phyloP scores from a whole-genome alignment of 2,113 vertebrate species.

The Poeciliopsis prolifica region DNA sequence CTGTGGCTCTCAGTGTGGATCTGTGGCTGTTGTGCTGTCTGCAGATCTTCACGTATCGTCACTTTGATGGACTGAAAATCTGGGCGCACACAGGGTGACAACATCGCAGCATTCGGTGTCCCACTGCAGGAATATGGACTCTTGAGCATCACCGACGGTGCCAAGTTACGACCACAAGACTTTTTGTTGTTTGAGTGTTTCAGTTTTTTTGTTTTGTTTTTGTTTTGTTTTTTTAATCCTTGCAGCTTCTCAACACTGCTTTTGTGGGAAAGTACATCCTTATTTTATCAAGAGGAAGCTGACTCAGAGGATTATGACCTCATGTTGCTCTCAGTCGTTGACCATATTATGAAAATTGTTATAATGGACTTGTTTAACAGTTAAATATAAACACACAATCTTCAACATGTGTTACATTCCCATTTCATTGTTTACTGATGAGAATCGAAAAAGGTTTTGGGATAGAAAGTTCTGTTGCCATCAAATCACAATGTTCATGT shows the following conservation, averaged over 20 bases:
- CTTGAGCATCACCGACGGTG: conserved; percentile 69
- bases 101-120: conserved; percentile 4
- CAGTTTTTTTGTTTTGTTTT: too few relatives aligned
- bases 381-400: conserved; percentile 2
- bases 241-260: conserved; percentile 25
- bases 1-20: conserved; percentile 35
- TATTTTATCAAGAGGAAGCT: not conserved
- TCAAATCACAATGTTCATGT: not conserved
- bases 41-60: conserved; percentile 30
- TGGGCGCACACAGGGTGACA: conserved; percentile 29
- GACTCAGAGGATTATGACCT: not conserved
- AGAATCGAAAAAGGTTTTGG: not conserved
- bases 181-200: conserved; percentile 14
- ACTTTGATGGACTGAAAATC: conserved; percentile 24
- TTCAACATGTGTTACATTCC: not conserved
- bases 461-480: not conserved
- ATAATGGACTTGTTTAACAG: not conserved
- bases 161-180: conserved; percentile 58
- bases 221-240: conserved; percentile 9
- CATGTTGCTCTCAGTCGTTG: conserved; percentile 40
- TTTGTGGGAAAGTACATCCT: not conserved
- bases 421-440: not conserved
- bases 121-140: conserved; percentile 58
- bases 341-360: not conserved
- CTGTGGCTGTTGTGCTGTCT: conserved; percentile 34